phyloP scores from a whole-genome alignment of 2,113 vertebrate genomes.

The Willisornis vidua region DNA sequence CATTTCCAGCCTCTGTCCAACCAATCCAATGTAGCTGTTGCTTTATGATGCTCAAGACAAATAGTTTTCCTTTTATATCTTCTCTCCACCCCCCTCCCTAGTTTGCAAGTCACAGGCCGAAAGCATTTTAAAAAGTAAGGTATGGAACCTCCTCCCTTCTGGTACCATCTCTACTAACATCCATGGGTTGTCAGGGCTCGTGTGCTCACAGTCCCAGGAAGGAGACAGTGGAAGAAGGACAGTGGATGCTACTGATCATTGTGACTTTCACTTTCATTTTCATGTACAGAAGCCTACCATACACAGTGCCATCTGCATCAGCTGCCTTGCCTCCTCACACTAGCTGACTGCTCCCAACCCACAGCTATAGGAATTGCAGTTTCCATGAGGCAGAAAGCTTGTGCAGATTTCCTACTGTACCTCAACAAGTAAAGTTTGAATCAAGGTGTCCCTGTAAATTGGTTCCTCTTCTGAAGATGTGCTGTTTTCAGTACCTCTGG shows the following conservation, averaged over 20 bases:
- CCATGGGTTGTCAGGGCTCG: accelerated
- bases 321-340: neutral
- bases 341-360: neutral
- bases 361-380: neutral
- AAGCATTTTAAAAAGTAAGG: neutral
- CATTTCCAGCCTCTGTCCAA: neutral
- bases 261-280: neutral
- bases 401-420: neutral
- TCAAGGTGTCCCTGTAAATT: conserved; percentile 57
- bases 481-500: neutral
- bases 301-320: neutral
- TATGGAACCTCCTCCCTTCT: neutral
- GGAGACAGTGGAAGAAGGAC: neutral
- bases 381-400: neutral
- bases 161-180: neutral
- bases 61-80: neutral
- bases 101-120: neutral
- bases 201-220: neutral
- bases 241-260: neutral
- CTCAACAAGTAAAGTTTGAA: conserved; percentile 65
- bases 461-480: neutral
- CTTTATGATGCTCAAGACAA: neutral
- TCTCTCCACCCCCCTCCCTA: too few species aligned
- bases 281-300: neutral
- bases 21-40: neutral